Evolutionary conservation across 1,140 invertebrate species (phyloP).

Genomic region (Tetranychus cinnabarinus): DNA sequence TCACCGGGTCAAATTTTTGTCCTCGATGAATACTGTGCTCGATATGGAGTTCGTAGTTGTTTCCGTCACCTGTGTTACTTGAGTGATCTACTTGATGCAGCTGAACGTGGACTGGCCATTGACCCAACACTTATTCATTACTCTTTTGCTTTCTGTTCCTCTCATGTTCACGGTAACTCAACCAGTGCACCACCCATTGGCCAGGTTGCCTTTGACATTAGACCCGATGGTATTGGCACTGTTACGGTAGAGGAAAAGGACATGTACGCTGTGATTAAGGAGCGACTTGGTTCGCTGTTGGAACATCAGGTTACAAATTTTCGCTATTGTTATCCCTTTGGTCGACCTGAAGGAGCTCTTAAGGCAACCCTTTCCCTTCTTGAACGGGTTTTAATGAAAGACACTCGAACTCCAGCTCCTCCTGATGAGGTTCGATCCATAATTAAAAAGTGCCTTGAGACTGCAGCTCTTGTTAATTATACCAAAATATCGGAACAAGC

Average conservation of each 20-base stretch:
- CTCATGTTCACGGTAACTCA: slow-evolving; percentile 86
- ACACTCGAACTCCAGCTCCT: slow-evolving; percentile 87
- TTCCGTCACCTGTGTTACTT: slow-evolving; percentile 87
- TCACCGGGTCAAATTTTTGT: slow-evolving; percentile 96
- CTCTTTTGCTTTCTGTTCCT: slow-evolving; percentile 95
- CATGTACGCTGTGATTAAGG: slow-evolving; percentile 91
- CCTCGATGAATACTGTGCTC: slow-evolving; percentile 88
- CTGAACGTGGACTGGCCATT: slow-evolving; percentile 81
- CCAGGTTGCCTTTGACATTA: slow-evolving; percentile 16
- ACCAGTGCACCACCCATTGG: slow-evolving; percentile 13
- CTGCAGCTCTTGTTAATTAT: slow-evolving; percentile 92
- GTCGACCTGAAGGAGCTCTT: slow-evolving; percentile 82
- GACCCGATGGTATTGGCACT: slow-evolving; percentile 91
- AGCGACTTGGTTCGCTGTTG: slow-evolving; percentile 64
- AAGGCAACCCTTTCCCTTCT: slow-evolving; percentile 86
- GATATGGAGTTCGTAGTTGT: slow-evolving; percentile 90
- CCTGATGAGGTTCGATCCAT: slow-evolving; percentile 83
- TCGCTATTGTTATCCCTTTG: slow-evolving; percentile 87
- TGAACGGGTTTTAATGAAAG: slow-evolving; percentile 95
- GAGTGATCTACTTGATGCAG: slow-evolving; percentile 69
- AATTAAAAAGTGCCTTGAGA: slow-evolving; percentile 80
- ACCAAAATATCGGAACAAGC: slow-evolving; percentile 83
- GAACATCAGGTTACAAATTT: slow-evolving; percentile 99
- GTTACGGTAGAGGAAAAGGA: slow-evolving; percentile 93
- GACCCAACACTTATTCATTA: slow-evolving; percentile 96